A percentile compares a stretch with the other conserved stretches of the same genome.
Evolutionary conservation across 2,888 invertebrate genomes (phyloP).

Genomic region (Acronicta aceris): DNA sequence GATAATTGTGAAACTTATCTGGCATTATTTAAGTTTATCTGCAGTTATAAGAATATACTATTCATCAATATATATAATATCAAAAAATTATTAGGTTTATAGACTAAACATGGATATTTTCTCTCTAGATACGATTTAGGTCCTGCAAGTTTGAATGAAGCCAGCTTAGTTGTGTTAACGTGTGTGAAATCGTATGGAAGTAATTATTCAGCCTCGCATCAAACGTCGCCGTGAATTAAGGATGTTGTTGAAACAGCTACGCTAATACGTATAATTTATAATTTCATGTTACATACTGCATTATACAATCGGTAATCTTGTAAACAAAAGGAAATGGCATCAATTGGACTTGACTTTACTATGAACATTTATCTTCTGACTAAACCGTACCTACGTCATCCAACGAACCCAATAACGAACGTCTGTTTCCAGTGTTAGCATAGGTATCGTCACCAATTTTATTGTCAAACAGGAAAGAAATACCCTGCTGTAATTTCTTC

Average conservation of each 20-base stretch:
- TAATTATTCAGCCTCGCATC: constrained; percentile 72
- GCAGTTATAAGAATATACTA: too few relatives aligned
- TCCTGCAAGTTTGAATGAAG: constrained; percentile 35
- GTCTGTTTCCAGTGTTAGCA: too few relatives aligned
- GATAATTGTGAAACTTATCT: too few relatives aligned
- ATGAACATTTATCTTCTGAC: not conserved
- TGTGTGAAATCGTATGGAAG: constrained; percentile 77
- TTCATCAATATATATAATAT: too few relatives aligned
- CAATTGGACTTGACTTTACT: constrained; percentile 1
- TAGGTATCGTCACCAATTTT: too few relatives aligned
- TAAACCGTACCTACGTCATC: too few relatives aligned
- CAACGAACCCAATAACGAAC: too few relatives aligned
- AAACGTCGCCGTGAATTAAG: constrained; percentile 70
- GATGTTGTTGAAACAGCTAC: constrained; percentile 58
- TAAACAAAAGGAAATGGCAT: constrained; percentile 31
- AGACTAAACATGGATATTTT: too few relatives aligned
- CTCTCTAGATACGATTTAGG: not conserved
- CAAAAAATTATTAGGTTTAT: too few relatives aligned
- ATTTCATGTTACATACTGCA: constrained; percentile 27
- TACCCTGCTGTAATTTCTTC: too few relatives aligned
- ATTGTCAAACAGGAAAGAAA: too few relatives aligned
- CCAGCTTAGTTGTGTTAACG: constrained; percentile 57
- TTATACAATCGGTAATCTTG: constrained; percentile 41
- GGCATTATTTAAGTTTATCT: too few relatives aligned
- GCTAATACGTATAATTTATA: constrained; percentile 40